Percentiles rank a stretch among this genome's conserved stretches.
These are phyloP conservation scores for Mythimna impura DNA, from an alignment of 2,888 invertebrate genomes.

Conservation along the genomic window DNA sequence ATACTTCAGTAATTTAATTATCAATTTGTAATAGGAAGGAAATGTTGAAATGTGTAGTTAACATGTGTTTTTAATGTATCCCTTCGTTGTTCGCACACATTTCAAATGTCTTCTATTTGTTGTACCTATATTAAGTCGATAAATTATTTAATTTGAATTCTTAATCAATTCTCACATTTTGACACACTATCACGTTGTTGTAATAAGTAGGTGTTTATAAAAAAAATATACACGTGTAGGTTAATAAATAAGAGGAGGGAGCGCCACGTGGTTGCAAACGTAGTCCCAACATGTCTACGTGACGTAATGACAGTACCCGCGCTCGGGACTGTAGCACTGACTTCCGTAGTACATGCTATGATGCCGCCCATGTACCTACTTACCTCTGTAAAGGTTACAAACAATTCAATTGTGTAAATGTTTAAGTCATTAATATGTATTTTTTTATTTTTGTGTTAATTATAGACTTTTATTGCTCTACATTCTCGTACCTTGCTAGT, in stretches of 20 bases:
- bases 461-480: constrained; percentile 2
- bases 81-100: neutral
- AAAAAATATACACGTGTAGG: neutral
- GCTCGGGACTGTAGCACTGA: constrained; percentile 7
- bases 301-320: constrained; percentile 22
- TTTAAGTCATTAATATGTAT: constrained; percentile 33
- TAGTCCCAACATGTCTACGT: constrained; percentile 25
- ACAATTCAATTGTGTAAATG: constrained; percentile 53
- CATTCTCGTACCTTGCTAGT: neutral
- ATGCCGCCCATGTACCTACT: constrained; percentile 40
- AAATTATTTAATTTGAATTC: neutral
- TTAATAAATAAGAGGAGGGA: constrained; percentile 9
- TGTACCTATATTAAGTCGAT: neutral
- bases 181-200: neutral
- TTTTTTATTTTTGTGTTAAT: too few relatives aligned
- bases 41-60: constrained; percentile 13
- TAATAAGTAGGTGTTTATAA: constrained; percentile 2
- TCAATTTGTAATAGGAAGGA: constrained; percentile 26
- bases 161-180: neutral
- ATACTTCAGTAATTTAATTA: constrained; percentile 10
- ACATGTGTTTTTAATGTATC: constrained; percentile 1
- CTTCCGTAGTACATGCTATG: constrained; percentile 15
- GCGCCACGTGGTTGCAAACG: constrained; percentile 42
- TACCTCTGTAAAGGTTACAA: constrained; percentile 22
- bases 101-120: constrained; percentile 10